phyloP scores from a whole-genome alignment of 2,888 invertebrate genomes.

The Papilio gigon region DNA sequence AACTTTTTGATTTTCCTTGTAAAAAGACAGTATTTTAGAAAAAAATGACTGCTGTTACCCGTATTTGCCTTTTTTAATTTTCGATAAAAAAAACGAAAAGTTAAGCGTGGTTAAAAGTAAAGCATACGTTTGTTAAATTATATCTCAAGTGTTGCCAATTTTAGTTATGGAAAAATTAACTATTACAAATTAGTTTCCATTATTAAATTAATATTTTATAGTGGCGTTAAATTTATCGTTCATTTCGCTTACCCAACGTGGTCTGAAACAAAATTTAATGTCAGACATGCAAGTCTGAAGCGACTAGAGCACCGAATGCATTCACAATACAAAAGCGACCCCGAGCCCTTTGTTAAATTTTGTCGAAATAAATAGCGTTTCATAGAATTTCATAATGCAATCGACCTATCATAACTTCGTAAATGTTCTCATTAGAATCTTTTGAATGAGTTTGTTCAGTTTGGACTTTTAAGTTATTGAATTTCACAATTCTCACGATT shows the following conservation, averaged over 20 bases:
- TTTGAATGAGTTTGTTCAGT: neutral
- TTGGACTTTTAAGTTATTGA: neutral
- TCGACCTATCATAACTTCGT: neutral
- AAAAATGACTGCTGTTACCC: too few relatives aligned
- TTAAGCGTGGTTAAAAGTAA: too few relatives aligned
- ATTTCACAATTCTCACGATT: neutral
- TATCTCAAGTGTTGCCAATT: too few relatives aligned
- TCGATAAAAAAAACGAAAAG: too few relatives aligned
- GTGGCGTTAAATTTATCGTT: neutral
- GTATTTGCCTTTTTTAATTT: too few relatives aligned
- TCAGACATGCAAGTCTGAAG: constrained; percentile 4
- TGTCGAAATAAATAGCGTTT: constrained; percentile 11
- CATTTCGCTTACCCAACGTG: neutral
- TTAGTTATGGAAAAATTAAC: too few relatives aligned
- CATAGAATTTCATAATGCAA: neutral
- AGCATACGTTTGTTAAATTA: too few relatives aligned
- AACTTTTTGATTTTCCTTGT: too few relatives aligned
- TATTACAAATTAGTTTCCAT: neutral
- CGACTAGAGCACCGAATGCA: constrained; percentile 2
- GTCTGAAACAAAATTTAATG: constrained; percentile 1
- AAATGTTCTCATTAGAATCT: neutral
- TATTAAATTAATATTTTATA: neutral
- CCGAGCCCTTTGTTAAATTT: constrained; percentile 16
- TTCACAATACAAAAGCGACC: constrained; percentile 5
- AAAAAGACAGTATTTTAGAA: too few relatives aligned